A percentile compares a stretch with the other conserved stretches of the same genome.
Evolutionary conservation across 2,113 vertebrate genomes (phyloP).

Genomic region (Pelmatolapia mariae): DNA sequence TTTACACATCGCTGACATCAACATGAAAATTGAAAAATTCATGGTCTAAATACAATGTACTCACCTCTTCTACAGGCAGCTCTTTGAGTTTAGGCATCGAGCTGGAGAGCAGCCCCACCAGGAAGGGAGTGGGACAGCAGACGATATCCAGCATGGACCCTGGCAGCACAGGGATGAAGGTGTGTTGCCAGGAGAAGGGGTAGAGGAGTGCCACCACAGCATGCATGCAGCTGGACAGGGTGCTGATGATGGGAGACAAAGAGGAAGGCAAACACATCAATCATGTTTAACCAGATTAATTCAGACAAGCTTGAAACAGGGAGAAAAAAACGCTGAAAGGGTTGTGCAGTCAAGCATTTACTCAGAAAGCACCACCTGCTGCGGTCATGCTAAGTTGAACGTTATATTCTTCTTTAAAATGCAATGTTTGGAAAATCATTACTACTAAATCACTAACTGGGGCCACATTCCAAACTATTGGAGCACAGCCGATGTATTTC

Average conservation of each 20-base stretch:
- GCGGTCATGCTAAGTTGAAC: neutral
- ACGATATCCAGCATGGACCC: constrained; percentile 97
- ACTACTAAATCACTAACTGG: neutral
- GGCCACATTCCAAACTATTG: neutral
- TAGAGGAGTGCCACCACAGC: constrained; percentile 96
- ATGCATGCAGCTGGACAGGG: constrained; percentile 95
- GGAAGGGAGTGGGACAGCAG: constrained; percentile 96
- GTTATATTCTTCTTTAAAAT: neutral
- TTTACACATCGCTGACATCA: neutral
- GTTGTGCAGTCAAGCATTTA: neutral
- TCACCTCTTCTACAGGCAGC: constrained; percentile 94
- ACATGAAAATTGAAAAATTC: neutral
- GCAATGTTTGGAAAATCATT: neutral
- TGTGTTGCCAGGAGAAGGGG: constrained; percentile 99
- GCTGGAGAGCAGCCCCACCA: constrained; percentile 94
- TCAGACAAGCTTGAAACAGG: neutral
- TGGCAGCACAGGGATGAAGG: constrained; percentile 97
- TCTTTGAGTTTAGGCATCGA: constrained; percentile 96
- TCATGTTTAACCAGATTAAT: neutral
- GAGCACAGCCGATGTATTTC: neutral
- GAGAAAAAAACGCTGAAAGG: neutral
- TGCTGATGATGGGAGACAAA: constrained; percentile 70
- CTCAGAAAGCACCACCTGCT: neutral
- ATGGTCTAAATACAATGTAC: neutral
- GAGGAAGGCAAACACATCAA: neutral